Evolutionary conservation across 2,888 invertebrate species (phyloP).

Genomic region (Halictus ligatus): DNA sequence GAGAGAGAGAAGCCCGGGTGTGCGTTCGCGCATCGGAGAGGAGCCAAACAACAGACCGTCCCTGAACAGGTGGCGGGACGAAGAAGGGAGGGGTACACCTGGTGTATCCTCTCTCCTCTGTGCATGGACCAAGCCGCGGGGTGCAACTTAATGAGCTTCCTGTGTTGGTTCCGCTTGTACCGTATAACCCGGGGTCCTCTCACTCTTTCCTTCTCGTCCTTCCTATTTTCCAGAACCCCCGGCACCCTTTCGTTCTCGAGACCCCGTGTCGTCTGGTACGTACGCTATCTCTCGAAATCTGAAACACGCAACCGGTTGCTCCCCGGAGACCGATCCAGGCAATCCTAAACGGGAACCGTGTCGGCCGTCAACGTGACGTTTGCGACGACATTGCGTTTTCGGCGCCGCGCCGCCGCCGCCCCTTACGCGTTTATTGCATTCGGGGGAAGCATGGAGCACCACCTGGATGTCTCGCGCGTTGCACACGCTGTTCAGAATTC

Average conservation of each 20-base stretch:
- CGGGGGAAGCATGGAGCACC: neutral
- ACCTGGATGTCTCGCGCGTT: neutral
- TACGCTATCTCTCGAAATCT: conserved; percentile 24
- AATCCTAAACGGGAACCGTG: neutral
- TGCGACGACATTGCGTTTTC: neutral
- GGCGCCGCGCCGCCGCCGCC: neutral
- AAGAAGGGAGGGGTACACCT: conserved; percentile 39
- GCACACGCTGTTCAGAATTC: no score
- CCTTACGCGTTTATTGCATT: neutral
- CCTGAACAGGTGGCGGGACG: conserved; percentile 55
- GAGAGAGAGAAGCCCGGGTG: neutral
- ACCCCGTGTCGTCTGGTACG: neutral
- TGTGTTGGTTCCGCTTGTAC: conserved; percentile 75
- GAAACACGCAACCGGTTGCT: conserved; percentile 8
- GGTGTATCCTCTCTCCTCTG: conserved; percentile 59
- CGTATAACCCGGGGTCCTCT: conserved; percentile 65
- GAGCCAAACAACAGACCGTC: conserved; percentile 55
- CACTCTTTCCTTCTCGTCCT: conserved; percentile 39
- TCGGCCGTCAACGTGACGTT: neutral
- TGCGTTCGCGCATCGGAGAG: conserved; percentile 41
- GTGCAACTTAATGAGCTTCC: conserved; percentile 77
- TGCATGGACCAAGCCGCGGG: conserved; percentile 67
- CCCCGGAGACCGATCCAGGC: neutral
- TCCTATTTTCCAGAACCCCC: conserved; percentile 15
- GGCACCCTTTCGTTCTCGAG: neutral